phyloP scores from a whole-genome alignment of 2,888 invertebrate genomes.

The Dromius quadrimaculatus region DNA sequence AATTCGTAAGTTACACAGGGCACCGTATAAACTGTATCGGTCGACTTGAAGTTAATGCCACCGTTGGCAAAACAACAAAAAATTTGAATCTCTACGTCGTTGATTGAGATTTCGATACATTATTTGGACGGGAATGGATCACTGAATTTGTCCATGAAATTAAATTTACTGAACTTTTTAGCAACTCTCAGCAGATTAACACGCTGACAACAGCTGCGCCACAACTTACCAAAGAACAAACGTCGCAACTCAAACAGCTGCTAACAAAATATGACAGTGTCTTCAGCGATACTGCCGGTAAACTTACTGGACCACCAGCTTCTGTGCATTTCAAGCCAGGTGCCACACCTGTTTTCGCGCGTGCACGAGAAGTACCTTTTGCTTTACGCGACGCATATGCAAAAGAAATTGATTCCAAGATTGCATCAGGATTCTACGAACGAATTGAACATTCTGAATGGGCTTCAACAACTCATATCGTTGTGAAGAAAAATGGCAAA shows the following conservation, averaged over 20 bases:
- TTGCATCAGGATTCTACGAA: too few species aligned
- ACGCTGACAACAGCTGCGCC: neutral
- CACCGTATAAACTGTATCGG: slow-evolving; percentile 40
- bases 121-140: slow-evolving; percentile 46
- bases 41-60: slow-evolving; percentile 12
- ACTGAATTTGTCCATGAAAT: slow-evolving; percentile 19
- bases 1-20: slow-evolving; percentile 46
- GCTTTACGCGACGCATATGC: too few species aligned
- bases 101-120: slow-evolving; percentile 28
- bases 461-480: too few species aligned
- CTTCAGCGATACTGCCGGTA: slow-evolving; percentile 55
- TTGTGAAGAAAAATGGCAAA: too few species aligned
- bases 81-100: slow-evolving; percentile 38
- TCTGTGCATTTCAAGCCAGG: slow-evolving; percentile 56
- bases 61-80: slow-evolving; percentile 3
- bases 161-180: neutral
- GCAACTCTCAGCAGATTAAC: neutral
- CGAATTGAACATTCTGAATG: too few species aligned
- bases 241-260: slow-evolving; percentile 32
- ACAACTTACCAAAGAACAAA: neutral
- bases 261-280: slow-evolving; percentile 51
- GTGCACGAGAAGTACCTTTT: too few species aligned
- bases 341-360: slow-evolving; percentile 56
- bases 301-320: slow-evolving; percentile 54
- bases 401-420: too few species aligned